A percentile compares a stretch with the other conserved stretches of the same genome.
These are phyloP conservation scores for Philantomba maxwellii DNA, from an alignment of 2,113 vertebrate genomes.

Conservation along the genomic window DNA sequence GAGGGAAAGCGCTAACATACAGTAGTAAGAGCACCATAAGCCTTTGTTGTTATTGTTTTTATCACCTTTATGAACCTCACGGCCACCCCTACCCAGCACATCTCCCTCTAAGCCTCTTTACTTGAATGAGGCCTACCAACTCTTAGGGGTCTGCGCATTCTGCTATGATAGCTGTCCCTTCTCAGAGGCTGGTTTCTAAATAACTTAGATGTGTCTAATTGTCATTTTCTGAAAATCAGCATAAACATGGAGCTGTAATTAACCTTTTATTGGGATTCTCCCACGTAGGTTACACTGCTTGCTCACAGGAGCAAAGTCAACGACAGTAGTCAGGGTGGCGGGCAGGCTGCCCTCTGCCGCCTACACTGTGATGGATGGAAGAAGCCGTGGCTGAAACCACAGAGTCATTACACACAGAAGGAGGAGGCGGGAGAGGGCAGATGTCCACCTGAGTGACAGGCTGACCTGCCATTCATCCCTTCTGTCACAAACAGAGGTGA, in stretches of 20 bases:
- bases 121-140: neutral
- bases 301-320: neutral
- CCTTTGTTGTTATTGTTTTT: neutral
- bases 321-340: neutral
- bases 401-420: neutral
- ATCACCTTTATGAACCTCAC: neutral
- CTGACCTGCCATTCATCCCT: neutral
- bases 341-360: neutral
- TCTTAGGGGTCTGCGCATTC: neutral
- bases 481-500: neutral
- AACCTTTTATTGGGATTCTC: neutral
- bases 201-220: neutral
- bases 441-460: neutral
- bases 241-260: neutral
- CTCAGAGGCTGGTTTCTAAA: neutral
- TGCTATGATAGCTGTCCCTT: neutral
- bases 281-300: neutral
- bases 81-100: neutral
- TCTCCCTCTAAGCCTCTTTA: neutral
- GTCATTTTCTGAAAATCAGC: neutral
- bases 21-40: neutral
- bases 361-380: neutral
- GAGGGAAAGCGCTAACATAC: neutral
- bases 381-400: neutral
- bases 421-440: neutral